Evolutionary conservation across 2,113 vertebrate genomes (phyloP).

Genomic region (Pteronura brasiliensis): DNA sequence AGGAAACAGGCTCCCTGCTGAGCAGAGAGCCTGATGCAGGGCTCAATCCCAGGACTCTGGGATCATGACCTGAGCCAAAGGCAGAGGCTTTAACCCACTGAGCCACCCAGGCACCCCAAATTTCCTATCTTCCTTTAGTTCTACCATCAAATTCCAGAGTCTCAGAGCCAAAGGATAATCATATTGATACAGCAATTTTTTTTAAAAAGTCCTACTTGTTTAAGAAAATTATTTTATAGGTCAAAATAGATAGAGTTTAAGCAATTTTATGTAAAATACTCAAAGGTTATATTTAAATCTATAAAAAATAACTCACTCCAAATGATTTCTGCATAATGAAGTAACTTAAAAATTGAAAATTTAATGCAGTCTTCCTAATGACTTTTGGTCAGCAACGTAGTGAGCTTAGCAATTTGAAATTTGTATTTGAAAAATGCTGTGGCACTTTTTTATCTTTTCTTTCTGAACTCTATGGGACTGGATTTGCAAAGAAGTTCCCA

Average conservation of each 20-base stretch:
- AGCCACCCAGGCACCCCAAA: background rate
- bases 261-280: background rate
- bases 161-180: background rate
- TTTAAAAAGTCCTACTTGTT: background rate
- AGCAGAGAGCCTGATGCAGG: too few species aligned
- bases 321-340: background rate
- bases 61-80: too few species aligned
- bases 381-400: background rate
- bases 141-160: background rate
- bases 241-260: background rate
- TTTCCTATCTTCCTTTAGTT: background rate
- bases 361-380: background rate
- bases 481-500: background rate
- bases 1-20: too few species aligned
- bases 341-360: background rate
- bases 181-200: background rate
- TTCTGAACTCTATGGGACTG: background rate
- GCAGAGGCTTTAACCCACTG: too few species aligned
- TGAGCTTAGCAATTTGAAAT: background rate
- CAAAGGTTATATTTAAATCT: background rate
- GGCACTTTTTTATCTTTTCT: background rate
- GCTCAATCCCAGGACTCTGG: too few species aligned
- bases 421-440: background rate
- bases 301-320: background rate
- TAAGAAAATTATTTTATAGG: background rate